Conservation (phyloP, 1,140 invertebrate genomes). For the Heterodera schachtii region DNA sequence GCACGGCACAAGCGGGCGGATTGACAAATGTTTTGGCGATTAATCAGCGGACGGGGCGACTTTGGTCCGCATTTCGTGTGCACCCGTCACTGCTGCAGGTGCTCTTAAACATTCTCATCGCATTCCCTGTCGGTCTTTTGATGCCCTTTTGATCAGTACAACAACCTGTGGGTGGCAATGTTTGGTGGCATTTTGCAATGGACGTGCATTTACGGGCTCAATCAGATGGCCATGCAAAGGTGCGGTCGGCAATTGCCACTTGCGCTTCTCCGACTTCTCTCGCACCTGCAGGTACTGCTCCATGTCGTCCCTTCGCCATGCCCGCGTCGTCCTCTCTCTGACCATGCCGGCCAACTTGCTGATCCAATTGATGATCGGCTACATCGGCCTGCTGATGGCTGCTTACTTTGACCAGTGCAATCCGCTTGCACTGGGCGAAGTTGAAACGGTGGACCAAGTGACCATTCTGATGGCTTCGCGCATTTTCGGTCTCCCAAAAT, state of each 20-base stretch:
- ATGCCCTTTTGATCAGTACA: constrained; percentile 37
- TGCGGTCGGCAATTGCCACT: background rate
- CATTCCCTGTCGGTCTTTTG: too few species aligned
- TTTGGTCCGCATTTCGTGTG: constrained; percentile 43
- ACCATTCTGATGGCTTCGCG: constrained; percentile 48
- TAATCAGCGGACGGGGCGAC: constrained; percentile 43
- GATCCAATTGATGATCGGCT: constrained; percentile 39
- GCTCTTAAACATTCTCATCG: too few species aligned
- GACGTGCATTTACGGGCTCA: constrained; percentile 56
- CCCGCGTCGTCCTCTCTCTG: constrained; percentile 44
- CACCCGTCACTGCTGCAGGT: constrained; percentile 46
- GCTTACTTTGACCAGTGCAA: constrained; percentile 60
- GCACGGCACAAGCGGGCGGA: constrained; percentile 56
- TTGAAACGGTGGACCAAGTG: constrained; percentile 54
- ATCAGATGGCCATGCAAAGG: constrained; percentile 58
- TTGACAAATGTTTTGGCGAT: constrained; percentile 39
- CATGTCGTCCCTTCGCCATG: constrained; percentile 45
- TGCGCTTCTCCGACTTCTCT: too few species aligned
- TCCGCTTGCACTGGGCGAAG: constrained; percentile 49
- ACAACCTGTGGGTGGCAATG: constrained; percentile 48
- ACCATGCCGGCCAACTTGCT: constrained; percentile 40
- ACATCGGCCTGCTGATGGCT: constrained; percentile 51
- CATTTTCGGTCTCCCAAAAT: constrained; percentile 48
- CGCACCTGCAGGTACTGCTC: constrained; percentile 40
- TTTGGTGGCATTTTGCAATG: constrained; percentile 50